Percentiles rank a stretch among this genome's conserved stretches.
These are phyloP conservation scores for Xanthia togata DNA, from an alignment of 2,888 invertebrate species.

Conservation along the genomic window DNA sequence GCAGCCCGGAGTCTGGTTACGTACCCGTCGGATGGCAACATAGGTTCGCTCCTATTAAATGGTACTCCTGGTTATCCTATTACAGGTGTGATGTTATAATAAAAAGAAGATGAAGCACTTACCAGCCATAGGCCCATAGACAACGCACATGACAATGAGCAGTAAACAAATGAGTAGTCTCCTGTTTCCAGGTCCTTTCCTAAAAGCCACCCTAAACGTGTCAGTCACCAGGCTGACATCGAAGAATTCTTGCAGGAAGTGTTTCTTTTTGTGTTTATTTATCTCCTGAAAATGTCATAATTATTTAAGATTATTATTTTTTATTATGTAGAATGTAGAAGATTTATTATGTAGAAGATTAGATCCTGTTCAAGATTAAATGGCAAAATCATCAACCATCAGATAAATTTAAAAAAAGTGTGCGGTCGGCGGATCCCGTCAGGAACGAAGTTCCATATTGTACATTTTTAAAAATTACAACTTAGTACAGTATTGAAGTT, in stretches of 20 bases:
- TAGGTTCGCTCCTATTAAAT: too few relatives aligned
- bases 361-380: background rate
- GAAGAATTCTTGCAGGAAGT: conserved; percentile 93
- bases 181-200: conserved; percentile 93
- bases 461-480: background rate
- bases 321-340: too few relatives aligned
- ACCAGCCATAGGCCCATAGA: conserved; percentile 96
- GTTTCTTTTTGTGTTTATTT: conserved; percentile 62
- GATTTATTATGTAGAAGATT: too few relatives aligned
- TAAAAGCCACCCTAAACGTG: conserved; percentile 95
- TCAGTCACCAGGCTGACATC: conserved; percentile 93
- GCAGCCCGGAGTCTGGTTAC: background rate
- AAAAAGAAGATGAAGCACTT: conserved; percentile 70
- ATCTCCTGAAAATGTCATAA: conserved; percentile 34
- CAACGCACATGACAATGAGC: conserved; percentile 95
- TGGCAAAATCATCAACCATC: too few relatives aligned
- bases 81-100: background rate
- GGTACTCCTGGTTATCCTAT: too few relatives aligned
- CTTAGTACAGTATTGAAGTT: background rate
- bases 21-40: background rate
- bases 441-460: background rate
- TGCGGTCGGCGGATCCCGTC: too few relatives aligned
- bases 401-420: too few relatives aligned
- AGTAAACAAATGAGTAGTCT: conserved; percentile 93
- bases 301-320: too few relatives aligned